These are phyloP conservation scores for Pammene fasciana DNA, from an alignment of 2,888 invertebrate genomes.

Conservation along the genomic window DNA sequence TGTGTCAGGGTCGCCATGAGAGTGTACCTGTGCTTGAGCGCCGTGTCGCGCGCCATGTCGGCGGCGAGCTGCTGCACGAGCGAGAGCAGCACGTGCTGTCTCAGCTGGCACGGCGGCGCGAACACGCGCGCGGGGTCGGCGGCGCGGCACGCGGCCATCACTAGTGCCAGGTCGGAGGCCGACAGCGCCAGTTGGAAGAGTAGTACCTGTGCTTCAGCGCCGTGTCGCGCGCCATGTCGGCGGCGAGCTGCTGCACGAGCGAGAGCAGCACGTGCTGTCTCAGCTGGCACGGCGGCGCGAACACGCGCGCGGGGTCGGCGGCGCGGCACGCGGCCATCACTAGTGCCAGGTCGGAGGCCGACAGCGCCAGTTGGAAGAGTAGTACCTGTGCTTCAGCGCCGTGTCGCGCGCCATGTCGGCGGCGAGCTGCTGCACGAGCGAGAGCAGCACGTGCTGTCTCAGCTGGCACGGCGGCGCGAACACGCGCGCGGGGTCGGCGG, in stretches of 20 bases:
- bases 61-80: slow-evolving; percentile 94
- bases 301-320: slow-evolving; percentile 91
- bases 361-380: slow-evolving; percentile 95
- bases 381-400: too few species aligned
- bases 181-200: slow-evolving; percentile 93
- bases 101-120: slow-evolving; percentile 91
- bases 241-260: slow-evolving; percentile 93
- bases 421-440: too few species aligned
- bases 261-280: slow-evolving; percentile 95
- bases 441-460: too few species aligned
- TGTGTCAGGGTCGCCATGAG: too few species aligned
- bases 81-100: slow-evolving; percentile 95
- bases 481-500: too few species aligned
- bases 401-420: too few species aligned
- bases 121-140: too few species aligned
- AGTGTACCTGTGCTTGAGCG: slow-evolving; percentile 17
- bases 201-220: slow-evolving; percentile 25
- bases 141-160: too few species aligned
- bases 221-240: slow-evolving; percentile 80
- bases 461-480: too few species aligned
- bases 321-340: slow-evolving; percentile 94
- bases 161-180: too few species aligned
- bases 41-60: slow-evolving; percentile 70
- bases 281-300: slow-evolving; percentile 88
- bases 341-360: slow-evolving; percentile 92